phyloP scores from a whole-genome alignment of 1,140 invertebrate genomes.

The Papilio polyxenes region DNA sequence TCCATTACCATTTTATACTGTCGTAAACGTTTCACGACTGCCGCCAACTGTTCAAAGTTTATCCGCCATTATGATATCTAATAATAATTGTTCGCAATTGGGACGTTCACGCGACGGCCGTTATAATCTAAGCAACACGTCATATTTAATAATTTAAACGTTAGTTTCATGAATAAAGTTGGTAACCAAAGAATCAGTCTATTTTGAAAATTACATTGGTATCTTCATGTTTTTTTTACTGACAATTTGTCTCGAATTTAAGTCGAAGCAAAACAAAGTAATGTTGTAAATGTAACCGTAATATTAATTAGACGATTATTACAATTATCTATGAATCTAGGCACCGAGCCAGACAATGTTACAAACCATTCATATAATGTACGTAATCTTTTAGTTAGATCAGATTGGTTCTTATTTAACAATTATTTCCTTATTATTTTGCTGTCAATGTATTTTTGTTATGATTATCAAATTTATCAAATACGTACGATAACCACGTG shows the following conservation, averaged over 20 bases:
- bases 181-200: no score
- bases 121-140: slow-evolving; percentile 25
- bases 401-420: not conserved
- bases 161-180: no score
- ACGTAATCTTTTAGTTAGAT: not conserved
- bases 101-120: slow-evolving; percentile 30
- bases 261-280: not conserved
- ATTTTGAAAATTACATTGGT: no score
- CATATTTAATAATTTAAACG: not conserved
- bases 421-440: not conserved
- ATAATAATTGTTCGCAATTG: slow-evolving; percentile 45
- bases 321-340: slow-evolving; percentile 23
- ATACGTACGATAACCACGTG: not conserved
- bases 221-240: no score
- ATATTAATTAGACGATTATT: slow-evolving; percentile 29
- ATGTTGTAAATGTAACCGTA: not conserved
- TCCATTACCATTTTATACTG: slow-evolving; percentile 77
- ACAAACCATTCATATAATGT: not conserved
- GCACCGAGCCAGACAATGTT: slow-evolving; percentile 2
- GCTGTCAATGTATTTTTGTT: no score
- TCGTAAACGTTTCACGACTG: slow-evolving; percentile 75
- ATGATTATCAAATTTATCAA: no score
- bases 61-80: slow-evolving; percentile 63
- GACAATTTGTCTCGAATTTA: not conserved
- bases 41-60: slow-evolving; percentile 66